Percentiles rank a stretch among this genome's conserved stretches.
Evolutionary conservation across 2,113 vertebrate species (phyloP).

Genomic region (Tonatia bakeri): DNA sequence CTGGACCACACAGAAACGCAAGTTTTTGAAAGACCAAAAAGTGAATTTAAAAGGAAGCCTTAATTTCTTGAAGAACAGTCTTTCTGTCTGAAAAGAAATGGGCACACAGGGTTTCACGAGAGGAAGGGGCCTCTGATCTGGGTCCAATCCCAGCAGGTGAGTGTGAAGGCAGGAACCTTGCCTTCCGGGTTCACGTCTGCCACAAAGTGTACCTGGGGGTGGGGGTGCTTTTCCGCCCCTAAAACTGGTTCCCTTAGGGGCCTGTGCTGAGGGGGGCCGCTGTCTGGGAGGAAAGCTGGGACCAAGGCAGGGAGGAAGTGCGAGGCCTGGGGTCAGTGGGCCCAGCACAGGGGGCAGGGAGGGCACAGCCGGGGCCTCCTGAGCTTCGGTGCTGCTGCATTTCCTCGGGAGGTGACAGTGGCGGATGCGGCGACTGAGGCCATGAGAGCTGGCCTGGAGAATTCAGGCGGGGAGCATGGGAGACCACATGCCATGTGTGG

Average conservation of each 20-base stretch:
- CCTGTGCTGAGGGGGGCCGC: not conserved
- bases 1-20: slow-evolving; percentile 38
- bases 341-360: not conserved
- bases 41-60: slow-evolving; percentile 71
- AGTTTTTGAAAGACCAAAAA: slow-evolving; percentile 52
- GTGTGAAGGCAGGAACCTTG: not conserved
- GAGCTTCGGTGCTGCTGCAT: rapidly evolving
- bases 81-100: not conserved
- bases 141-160: not conserved
- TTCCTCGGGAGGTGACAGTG: not conserved
- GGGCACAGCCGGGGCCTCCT: not conserved
- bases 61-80: slow-evolving; percentile 64
- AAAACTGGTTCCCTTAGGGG: not conserved
- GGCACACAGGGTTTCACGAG: not conserved
- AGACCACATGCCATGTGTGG: rapidly evolving
- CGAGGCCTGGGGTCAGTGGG: not conserved
- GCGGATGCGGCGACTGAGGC: not conserved
- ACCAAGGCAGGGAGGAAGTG: not conserved
- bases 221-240: rapidly evolving
- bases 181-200: not conserved
- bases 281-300: not conserved
- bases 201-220: not conserved
- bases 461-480: not conserved
- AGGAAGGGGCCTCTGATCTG: not conserved
- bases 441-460: not conserved